These are phyloP conservation scores for Polyommatus iphigenia DNA, from an alignment of 2,888 invertebrate species.

Conservation along the genomic window DNA sequence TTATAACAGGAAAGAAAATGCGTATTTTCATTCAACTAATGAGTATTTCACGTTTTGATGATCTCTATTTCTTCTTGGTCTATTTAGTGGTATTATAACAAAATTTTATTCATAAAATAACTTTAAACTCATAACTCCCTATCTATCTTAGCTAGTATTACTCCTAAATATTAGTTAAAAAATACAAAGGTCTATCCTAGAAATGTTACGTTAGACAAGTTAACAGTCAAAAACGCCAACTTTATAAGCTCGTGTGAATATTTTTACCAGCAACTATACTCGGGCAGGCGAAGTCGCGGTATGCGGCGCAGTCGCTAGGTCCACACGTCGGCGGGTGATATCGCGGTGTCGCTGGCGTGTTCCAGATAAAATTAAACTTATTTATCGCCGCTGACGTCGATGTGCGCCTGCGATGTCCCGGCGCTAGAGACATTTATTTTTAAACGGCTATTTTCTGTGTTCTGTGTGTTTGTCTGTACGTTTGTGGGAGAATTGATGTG, in stretches of 20 bases:
- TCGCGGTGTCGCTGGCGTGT: constrained; percentile 34
- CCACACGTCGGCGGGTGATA: background rate
- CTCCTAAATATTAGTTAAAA: no score
- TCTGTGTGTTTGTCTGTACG: background rate
- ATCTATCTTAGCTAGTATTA: no score
- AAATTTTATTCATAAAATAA: no score
- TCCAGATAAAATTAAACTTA: constrained; percentile 38
- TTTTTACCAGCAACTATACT: background rate
- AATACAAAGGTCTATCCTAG: background rate
- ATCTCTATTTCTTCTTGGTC: no score
- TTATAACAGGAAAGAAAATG: no score
- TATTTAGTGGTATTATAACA: no score
- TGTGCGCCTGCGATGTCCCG: constrained; percentile 1
- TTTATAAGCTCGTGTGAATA: background rate
- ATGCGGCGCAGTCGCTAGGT: background rate
- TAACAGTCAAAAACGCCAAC: background rate
- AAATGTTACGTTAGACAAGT: background rate
- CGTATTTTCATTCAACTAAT: no score
- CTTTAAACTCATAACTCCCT: no score
- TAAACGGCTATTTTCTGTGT: background rate
- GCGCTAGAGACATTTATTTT: background rate
- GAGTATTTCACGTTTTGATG: no score
- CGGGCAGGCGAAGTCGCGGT: constrained; percentile 27
- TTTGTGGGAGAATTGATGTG: background rate
- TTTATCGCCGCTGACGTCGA: constrained; percentile 34